A percentile compares a stretch with the other conserved stretches of the same genome.
These are phyloP conservation scores for Limnephilus auricula DNA, from an alignment of 2,888 invertebrate species.

Conservation along the genomic window DNA sequence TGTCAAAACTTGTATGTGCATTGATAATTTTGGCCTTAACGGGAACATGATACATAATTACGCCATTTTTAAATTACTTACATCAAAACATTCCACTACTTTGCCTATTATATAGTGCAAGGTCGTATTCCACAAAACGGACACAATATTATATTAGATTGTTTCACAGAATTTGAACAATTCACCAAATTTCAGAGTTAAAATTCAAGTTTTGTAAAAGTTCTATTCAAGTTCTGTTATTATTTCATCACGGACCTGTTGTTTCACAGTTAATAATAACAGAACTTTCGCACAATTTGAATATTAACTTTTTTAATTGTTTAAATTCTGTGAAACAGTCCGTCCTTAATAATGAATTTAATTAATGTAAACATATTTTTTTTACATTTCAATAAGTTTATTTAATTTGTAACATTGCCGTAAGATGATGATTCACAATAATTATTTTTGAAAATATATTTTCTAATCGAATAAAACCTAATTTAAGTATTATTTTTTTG, in stretches of 20 bases:
- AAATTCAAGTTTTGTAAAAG: too few relatives aligned
- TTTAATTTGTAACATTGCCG: constrained; percentile 23
- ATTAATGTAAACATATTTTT: not conserved
- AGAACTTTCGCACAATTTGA: too few relatives aligned
- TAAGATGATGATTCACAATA: not conserved
- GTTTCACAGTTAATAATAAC: too few relatives aligned
- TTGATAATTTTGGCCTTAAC: not conserved
- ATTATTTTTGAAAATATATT: not conserved
- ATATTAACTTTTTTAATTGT: too few relatives aligned
- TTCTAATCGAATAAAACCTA: not conserved
- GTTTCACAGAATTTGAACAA: too few relatives aligned
- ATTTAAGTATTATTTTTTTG: not conserved
- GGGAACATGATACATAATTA: not conserved
- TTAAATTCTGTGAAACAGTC: too few relatives aligned
- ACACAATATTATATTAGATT: not conserved
- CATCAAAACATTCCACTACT: not conserved
- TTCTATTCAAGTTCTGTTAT: too few relatives aligned
- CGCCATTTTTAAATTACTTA: not conserved
- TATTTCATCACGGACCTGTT: too few relatives aligned
- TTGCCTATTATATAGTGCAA: not conserved
- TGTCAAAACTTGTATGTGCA: not conserved
- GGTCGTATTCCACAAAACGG: not conserved
- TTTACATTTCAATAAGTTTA: not conserved
- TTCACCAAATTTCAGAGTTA: too few relatives aligned
- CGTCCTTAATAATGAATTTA: not conserved